Evolutionary conservation across 1,140 invertebrate genomes (phyloP).

Genomic region (Pseudomyrmex flavicornis): DNA sequence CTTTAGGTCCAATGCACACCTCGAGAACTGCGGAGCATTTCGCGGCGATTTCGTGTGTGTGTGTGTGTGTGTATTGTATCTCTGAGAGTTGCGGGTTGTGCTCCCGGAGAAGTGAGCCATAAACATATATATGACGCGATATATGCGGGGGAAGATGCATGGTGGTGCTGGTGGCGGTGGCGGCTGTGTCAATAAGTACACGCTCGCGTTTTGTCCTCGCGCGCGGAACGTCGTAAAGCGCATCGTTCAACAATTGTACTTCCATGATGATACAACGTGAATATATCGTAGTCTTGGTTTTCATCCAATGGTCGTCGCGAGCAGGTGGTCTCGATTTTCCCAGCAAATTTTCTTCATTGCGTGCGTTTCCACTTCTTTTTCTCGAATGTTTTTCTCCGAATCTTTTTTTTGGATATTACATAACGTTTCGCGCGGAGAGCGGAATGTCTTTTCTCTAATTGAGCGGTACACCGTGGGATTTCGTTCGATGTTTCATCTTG

Average conservation of each 20-base stretch:
- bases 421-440: neutral
- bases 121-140: neutral
- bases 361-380: constrained; percentile 6
- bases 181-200: neutral
- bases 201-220: constrained; percentile 23
- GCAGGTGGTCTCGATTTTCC: constrained; percentile 45
- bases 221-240: constrained; percentile 59
- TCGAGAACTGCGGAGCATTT: constrained; percentile 53
- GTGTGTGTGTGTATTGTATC: neutral
- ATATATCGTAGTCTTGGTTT: constrained; percentile 17
- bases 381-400: constrained; percentile 4
- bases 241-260: constrained; percentile 63
- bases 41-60: neutral
- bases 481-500: neutral
- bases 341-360: constrained; percentile 9
- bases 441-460: constrained; percentile 64
- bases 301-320: constrained; percentile 27
- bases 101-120: neutral
- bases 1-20: constrained; percentile 67
- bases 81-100: neutral
- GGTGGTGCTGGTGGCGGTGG: neutral
- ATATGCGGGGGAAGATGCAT: neutral
- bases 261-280: constrained; percentile 1
- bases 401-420: neutral
- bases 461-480: constrained; percentile 56